Evolutionary conservation across 1,140 invertebrate species (phyloP).

Genomic region (Eriocheir sinensis): DNA sequence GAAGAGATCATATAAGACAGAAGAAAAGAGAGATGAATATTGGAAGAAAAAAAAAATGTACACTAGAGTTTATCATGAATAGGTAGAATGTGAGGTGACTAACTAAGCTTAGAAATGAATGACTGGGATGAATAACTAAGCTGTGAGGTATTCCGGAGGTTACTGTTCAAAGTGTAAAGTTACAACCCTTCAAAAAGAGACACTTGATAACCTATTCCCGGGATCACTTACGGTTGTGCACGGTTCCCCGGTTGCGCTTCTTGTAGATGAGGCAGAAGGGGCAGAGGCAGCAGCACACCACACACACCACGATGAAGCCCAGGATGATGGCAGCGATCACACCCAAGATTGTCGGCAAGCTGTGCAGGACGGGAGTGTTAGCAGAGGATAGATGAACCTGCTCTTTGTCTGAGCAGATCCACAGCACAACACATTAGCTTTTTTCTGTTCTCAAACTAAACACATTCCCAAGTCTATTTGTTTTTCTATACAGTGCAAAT

Average conservation of each 20-base stretch:
- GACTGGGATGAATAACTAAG: no score
- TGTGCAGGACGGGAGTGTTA: slow-evolving; percentile 48
- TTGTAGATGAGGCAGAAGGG: slow-evolving; percentile 75
- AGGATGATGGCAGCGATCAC: slow-evolving; percentile 62
- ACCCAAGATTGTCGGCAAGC: slow-evolving; percentile 69
- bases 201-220: not conserved
- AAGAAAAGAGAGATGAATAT: not conserved
- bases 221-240: slow-evolving; percentile 46
- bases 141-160: no score
- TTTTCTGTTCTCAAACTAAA: no score
- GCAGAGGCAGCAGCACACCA: slow-evolving; percentile 75
- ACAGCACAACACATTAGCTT: no score
- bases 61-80: not conserved
- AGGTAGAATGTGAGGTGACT: no score
- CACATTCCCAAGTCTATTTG: no score
- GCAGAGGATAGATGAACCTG: no score
- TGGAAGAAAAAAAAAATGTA: not conserved
- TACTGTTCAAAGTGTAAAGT: no score
- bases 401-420: no score
- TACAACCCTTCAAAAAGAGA: no score
- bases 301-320: slow-evolving; percentile 62
- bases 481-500: no score
- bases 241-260: slow-evolving; percentile 65
- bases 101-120: no score
- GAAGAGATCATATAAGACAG: not conserved